Conservation (phyloP, 1,140 invertebrate genomes). For the Eubasilissa regina region DNA sequence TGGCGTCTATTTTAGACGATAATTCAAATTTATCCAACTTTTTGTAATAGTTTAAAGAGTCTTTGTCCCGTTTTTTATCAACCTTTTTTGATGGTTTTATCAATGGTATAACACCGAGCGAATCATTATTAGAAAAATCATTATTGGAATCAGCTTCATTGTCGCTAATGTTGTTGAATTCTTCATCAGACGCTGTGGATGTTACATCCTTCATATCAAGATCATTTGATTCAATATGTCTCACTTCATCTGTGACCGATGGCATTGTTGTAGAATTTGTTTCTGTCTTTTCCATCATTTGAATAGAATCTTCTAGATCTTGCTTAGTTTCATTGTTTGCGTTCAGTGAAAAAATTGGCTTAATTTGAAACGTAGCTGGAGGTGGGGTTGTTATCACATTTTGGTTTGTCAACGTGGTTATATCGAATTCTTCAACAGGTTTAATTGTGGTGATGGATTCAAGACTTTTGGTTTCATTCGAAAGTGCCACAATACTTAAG, state of each 20-base stretch:
- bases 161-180: slow-evolving; percentile 30
- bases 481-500: slow-evolving; percentile 9
- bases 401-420: not conserved
- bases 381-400: slow-evolving; percentile 18
- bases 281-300: slow-evolving; percentile 4
- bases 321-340: slow-evolving; percentile 6
- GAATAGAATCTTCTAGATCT: not conserved
- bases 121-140: slow-evolving; percentile 50
- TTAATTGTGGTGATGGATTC: slow-evolving; percentile 15
- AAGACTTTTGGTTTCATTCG: slow-evolving; percentile 3
- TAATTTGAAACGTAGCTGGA: slow-evolving; percentile 29
- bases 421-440: not conserved
- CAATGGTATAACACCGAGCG: slow-evolving; percentile 53
- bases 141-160: slow-evolving; percentile 43
- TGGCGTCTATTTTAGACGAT: slow-evolving; percentile 49
- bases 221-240: slow-evolving; percentile 22
- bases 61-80: slow-evolving; percentile 56
- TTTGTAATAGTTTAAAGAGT: slow-evolving; percentile 51
- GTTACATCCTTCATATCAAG: slow-evolving; percentile 28
- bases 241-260: slow-evolving; percentile 17
- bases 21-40: slow-evolving; percentile 53
- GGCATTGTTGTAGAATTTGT: slow-evolving; percentile 22
- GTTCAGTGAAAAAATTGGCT: not conserved
- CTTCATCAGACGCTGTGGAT: slow-evolving; percentile 38
- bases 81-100: slow-evolving; percentile 50